Evolutionary conservation across 2,888 invertebrate species (phyloP).

Genomic region (Latrodectus hesperus): DNA sequence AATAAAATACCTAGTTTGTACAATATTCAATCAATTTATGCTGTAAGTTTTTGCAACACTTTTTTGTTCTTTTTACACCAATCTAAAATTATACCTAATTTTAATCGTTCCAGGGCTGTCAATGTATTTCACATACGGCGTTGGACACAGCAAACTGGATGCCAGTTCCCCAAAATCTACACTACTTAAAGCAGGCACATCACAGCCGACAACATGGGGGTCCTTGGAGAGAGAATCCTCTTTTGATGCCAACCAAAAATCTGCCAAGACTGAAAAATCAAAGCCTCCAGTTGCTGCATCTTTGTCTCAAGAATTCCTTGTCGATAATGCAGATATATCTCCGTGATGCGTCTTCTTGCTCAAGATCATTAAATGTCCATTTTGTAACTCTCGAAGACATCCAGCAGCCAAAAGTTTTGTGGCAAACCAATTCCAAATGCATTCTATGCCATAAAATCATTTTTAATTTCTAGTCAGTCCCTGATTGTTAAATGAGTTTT

Average conservation of each 20-base stretch:
- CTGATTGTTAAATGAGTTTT: too few species aligned
- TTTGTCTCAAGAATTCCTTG: constrained; percentile 31
- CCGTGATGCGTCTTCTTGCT: constrained; percentile 10
- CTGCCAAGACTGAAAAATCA: not conserved
- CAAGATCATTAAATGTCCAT: too few species aligned
- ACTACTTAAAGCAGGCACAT: constrained; percentile 32
- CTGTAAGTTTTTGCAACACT: too few species aligned
- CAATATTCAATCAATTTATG: too few species aligned
- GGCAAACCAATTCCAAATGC: too few species aligned
- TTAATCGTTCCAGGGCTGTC: constrained; percentile 72
- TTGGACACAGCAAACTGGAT: constrained; percentile 73
- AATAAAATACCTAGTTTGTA: too few species aligned
- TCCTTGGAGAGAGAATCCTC: constrained; percentile 42
- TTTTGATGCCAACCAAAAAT: not conserved
- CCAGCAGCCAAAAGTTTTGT: too few species aligned
- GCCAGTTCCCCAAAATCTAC: constrained; percentile 36
- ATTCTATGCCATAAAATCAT: too few species aligned
- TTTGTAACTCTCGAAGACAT: too few species aligned
- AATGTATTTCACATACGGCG: constrained; percentile 74
- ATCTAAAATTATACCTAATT: not conserved
- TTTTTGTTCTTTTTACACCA: too few species aligned
- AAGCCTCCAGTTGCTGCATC: constrained; percentile 17
- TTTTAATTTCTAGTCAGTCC: too few species aligned
- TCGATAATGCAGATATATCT: constrained; percentile 36
- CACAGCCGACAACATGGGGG: constrained; percentile 47